These are phyloP conservation scores for Falcunculus frontatus DNA, from an alignment of 2,113 vertebrate genomes.

Conservation along the genomic window DNA sequence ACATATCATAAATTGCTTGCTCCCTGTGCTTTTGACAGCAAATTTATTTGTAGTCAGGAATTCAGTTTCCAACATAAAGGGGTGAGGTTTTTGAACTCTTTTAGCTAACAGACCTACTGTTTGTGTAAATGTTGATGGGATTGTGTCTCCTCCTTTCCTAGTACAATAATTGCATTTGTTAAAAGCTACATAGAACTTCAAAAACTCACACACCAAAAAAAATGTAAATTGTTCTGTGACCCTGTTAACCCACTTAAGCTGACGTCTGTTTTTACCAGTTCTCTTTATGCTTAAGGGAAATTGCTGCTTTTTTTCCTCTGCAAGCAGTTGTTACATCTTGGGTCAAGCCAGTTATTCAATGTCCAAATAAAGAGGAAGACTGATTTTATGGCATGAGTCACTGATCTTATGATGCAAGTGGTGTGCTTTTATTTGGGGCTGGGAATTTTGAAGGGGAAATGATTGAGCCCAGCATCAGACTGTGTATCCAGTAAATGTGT, in stretches of 20 bases:
- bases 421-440: neutral
- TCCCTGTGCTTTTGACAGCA: neutral
- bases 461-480: neutral
- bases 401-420: constrained; percentile 3
- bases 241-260: neutral
- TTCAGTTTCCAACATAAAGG: neutral
- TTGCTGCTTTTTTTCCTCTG: neutral
- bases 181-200: neutral
- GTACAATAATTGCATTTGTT: neutral
- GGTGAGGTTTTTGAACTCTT: neutral
- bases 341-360: constrained; percentile 11
- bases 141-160: neutral
- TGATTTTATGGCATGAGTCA: constrained; percentile 18
- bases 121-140: neutral
- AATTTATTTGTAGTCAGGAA: neutral
- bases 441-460: neutral
- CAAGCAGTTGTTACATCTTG: constrained; percentile 29
- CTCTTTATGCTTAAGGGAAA: neutral
- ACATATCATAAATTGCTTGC: neutral
- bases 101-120: neutral
- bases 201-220: neutral
- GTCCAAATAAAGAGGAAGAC: constrained; percentile 29
- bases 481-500: neutral
- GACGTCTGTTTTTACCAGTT: neutral
- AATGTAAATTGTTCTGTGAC: neutral